A percentile compares a stretch with the other conserved stretches of the same genome.
These are phyloP conservation scores for Drosophila formosana DNA, from an alignment of 2,888 invertebrate species.

Conservation along the genomic window DNA sequence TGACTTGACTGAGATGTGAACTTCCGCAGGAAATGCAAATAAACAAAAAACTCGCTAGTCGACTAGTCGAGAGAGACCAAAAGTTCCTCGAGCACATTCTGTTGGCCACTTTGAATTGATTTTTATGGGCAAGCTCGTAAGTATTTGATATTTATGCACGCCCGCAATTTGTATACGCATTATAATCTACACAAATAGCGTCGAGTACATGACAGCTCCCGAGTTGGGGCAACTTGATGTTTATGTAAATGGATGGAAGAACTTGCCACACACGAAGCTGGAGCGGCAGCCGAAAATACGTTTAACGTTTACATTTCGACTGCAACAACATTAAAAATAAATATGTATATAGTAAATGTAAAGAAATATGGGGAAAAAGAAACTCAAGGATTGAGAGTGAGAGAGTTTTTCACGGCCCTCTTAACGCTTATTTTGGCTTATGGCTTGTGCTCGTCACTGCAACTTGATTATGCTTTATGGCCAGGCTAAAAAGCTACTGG, in stretches of 20 bases:
- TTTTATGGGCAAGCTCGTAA: slow-evolving; percentile 71
- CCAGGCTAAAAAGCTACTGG: slow-evolving; percentile 57
- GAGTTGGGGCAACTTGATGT: slow-evolving; percentile 22
- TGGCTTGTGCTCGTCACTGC: slow-evolving; percentile 36
- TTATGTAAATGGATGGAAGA: slow-evolving; percentile 46
- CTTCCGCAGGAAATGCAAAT: slow-evolving; percentile 78
- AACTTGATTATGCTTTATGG: slow-evolving; percentile 72
- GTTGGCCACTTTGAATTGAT: slow-evolving; percentile 69
- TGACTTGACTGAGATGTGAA: slow-evolving; percentile 47
- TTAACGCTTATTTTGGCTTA: slow-evolving; percentile 29
- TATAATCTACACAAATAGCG: slow-evolving; percentile 59
- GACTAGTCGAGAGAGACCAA: background rate
- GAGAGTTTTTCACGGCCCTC: background rate
- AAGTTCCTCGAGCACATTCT: slow-evolving; percentile 26
- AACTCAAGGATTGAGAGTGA: slow-evolving; percentile 21
- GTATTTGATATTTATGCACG: slow-evolving; percentile 74
- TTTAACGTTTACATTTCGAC: slow-evolving; percentile 17
- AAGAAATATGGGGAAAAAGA: background rate
- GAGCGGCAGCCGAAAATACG: slow-evolving; percentile 4
- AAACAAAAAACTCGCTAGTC: slow-evolving; percentile 59
- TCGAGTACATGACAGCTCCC: slow-evolving; percentile 47
- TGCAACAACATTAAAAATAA: slow-evolving; percentile 24
- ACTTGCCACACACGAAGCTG: slow-evolving; percentile 39
- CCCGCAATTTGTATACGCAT: slow-evolving; percentile 63
- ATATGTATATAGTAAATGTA: background rate